These are phyloP conservation scores for Acrossocheilus wenchowensis DNA, from an alignment of 2,797 vertebrate genomes.

Conservation along the genomic window DNA sequence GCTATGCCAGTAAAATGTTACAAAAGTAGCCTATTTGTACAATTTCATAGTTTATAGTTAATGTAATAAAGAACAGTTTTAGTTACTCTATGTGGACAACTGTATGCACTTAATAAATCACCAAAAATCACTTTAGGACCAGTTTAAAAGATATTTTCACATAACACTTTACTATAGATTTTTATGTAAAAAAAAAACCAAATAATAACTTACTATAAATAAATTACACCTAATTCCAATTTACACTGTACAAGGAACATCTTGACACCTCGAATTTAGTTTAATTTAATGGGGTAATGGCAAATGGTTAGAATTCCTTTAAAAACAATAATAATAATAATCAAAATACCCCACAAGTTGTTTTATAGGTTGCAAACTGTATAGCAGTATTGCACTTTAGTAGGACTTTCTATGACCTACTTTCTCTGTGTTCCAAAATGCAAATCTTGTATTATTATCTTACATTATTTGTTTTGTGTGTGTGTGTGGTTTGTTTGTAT, in stretches of 20 bases:
- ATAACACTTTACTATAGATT: not conserved
- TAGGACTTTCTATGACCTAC: not conserved
- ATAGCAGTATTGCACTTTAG: not conserved
- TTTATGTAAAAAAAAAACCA: not conserved
- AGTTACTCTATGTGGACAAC: not conserved
- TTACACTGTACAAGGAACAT: not conserved
- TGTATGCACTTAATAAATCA: not conserved
- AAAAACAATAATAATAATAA: not conserved
- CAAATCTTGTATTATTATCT: not conserved
- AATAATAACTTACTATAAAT: no score
- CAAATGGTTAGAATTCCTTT: not conserved
- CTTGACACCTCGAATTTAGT: not conserved
- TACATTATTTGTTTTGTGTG: not conserved
- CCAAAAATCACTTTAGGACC: not conserved
- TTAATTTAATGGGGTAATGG: not conserved
- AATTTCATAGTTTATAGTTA: not conserved
- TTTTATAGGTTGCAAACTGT: not conserved
- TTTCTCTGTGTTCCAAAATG: not conserved
- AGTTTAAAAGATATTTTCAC: not conserved
- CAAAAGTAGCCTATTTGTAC: not conserved
- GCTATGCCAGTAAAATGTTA: not conserved
- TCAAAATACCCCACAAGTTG: not conserved
- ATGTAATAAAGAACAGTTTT: not conserved
- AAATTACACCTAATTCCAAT: no score
- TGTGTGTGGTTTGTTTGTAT: conserved; percentile 24